Base-by-base conservation (phyloP, 2,113 vertebrate genomes). In the Aix galericulata region DNA sequence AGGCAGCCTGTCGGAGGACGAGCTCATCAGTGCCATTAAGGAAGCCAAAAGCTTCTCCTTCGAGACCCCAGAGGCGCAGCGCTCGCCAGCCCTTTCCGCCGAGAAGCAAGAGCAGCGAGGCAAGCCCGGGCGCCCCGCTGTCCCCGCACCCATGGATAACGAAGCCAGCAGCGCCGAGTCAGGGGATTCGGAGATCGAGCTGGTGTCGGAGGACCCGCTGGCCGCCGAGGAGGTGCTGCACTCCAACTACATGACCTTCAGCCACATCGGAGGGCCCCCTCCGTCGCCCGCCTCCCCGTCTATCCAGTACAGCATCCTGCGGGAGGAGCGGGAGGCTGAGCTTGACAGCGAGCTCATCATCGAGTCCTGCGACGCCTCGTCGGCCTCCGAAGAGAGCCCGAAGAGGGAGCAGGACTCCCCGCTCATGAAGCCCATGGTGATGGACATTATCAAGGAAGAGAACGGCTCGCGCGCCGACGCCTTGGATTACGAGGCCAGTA, bases 291-390 rank as follows among this genome's bases (percentile, higher is more conserved):
- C 98, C 26, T 98, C 98, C 1, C 98, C 98, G 1, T 98, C 98
- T 59, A 98, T 98, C 88, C 98, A 98, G 97, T 99, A 99, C 98
- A 99, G 99, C 98, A 99, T 99, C 95, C 98, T 99, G 95, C 97
- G 99, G 56, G 99, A 99, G 96, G 99, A 99, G 96, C 98, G 99
- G 17, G 99, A 99, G 97, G 99, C 99, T 0, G 99, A 99, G 98
- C 98, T 99, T 2, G 99, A 99, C 98, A 99, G 99, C 6, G 99
- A 99, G 96, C 99, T 99, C 92, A 98, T 99, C 97, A 99, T 99
- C 2, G 99, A 99, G 97, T 99, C 98, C 1, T 98, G 98, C 3
- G 98, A 98, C 0, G 98, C 98, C 48, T 98, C 98, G 0, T 98
- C 99, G 0, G 99, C 99, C n/a, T 99, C 99, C 0, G 99, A 99